A percentile compares a stretch with the other conserved stretches of the same genome.
phyloP scores from a whole-genome alignment of 2,113 vertebrate species.

The Pardalotus punctatus region DNA sequence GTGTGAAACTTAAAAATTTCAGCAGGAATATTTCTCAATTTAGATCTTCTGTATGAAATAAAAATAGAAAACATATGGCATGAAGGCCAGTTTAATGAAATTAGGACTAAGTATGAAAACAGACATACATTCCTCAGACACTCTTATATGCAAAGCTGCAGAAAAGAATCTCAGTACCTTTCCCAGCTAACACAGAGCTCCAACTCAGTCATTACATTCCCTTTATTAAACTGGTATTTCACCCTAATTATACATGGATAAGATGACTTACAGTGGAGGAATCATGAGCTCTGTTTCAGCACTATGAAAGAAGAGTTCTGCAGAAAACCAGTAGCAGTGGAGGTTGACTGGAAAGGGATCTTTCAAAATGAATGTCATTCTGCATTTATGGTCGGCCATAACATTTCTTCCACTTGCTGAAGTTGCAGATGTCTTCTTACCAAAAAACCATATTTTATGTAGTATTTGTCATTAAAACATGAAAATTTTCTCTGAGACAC shows the following conservation, averaged over 20 bases:
- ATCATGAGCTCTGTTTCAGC: not conserved
- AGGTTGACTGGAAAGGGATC: not conserved
- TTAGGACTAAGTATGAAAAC: not conserved
- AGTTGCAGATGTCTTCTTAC: not conserved
- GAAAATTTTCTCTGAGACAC: not conserved
- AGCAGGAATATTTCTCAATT: not conserved
- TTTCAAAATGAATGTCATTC: not conserved
- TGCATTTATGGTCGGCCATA: not conserved
- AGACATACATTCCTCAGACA: not conserved
- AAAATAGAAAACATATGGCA: not conserved
- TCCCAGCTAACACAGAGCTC: not conserved
- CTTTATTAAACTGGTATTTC: conserved; percentile 42
- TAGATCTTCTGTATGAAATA: not conserved
- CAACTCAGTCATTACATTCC: not conserved
- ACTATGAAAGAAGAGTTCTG: not conserved
- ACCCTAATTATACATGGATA: not conserved
- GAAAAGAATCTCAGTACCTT: not conserved
- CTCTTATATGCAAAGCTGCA: not conserved
- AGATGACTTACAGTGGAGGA: not conserved
- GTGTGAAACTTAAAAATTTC: not conserved
- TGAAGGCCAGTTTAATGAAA: not conserved
- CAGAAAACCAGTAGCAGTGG: not conserved
- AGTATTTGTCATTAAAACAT: not conserved
- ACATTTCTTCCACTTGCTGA: not conserved
- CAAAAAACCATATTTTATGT: not conserved